Base-by-base conservation (phyloP, 2,113 vertebrate species). In the Craseonycteris thonglongyai region DNA sequence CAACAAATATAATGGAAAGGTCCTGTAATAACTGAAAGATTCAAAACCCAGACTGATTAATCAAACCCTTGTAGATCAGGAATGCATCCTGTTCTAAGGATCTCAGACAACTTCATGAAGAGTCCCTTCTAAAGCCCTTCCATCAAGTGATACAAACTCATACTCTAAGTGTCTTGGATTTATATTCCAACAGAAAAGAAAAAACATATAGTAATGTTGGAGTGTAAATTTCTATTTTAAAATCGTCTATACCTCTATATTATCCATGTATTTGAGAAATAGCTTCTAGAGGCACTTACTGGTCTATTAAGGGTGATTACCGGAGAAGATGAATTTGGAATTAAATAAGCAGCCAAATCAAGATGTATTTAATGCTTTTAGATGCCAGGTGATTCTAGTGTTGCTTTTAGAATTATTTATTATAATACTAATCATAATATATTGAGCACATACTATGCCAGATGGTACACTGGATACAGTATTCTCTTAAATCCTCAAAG, bases 401-500 rank as follows among this genome's bases (percentile, higher is more conserved):
- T 88, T 94, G 30, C 21, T 88, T 40, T 87, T 28, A 94, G 35
- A 7, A 38, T 85, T 88, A 72, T 78, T 95, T 81, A 79, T 90
- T 96, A 91, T 61, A 91, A 92, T 35, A 33, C 16, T 83, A 85
- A 88, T 93, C 35, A 78, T 11, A 76, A 88, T 81, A 72, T 71
- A 87, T 68, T 72, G 10, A 26, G 33, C 7, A 65, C 68, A 58
- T 59, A 89, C 66, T 63, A 6, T 76, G 26, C n/a, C 24, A 68
- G 21, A 85, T 78, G 61, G 88, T 56, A 58, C 38, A 56, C 14
- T 85, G 35, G 7, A 82, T 83, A 94, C 45, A 89, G 79, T 94
- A 87, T 75, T 49, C 10, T 88, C 2, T 61, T 63, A 79, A 94
- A 91, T 93, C 69, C 80, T 79, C 63, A 96, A 93, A 89, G 30